These are phyloP conservation scores for Drosophila micromelanica DNA, from an alignment of 1,140 invertebrate genomes.

Conservation along the genomic window DNA sequence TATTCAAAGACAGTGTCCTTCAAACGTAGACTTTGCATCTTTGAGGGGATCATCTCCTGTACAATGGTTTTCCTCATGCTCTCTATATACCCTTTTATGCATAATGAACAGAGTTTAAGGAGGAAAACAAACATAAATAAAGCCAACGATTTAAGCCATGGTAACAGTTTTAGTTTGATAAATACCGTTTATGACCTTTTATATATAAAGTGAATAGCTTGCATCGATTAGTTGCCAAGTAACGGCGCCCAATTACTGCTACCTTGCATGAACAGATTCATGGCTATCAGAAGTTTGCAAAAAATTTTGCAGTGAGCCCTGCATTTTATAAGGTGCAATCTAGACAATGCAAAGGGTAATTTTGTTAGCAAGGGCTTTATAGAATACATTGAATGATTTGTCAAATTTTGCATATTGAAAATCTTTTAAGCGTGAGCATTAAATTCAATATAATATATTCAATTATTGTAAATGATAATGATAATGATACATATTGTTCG, in stretches of 20 bases:
- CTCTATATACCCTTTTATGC: neutral
- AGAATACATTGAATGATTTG: too few species aligned
- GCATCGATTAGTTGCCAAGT: constrained; percentile 13
- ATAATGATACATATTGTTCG: too few species aligned
- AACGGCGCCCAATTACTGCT: neutral
- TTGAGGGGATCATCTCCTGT: too few species aligned
- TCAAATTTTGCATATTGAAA: too few species aligned
- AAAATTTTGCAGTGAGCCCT: neutral
- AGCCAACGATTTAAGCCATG: constrained; percentile 11
- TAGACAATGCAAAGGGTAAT: too few species aligned
- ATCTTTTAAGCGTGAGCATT: too few species aligned
- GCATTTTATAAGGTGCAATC: neutral
- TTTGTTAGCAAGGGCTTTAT: too few species aligned
- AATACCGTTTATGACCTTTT: neutral
- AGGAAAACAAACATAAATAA: constrained; percentile 11
- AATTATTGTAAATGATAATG: too few species aligned
- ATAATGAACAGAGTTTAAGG: neutral
- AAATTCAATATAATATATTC: too few species aligned
- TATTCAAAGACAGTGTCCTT: too few species aligned
- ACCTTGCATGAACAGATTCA: neutral
- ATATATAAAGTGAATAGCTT: neutral
- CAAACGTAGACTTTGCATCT: neutral
- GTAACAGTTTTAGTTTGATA: constrained; percentile 21
- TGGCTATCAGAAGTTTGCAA: neutral
- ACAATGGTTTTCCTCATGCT: neutral